Conservation (phyloP, 2,888 invertebrate species). For the Athalia cordata region DNA sequence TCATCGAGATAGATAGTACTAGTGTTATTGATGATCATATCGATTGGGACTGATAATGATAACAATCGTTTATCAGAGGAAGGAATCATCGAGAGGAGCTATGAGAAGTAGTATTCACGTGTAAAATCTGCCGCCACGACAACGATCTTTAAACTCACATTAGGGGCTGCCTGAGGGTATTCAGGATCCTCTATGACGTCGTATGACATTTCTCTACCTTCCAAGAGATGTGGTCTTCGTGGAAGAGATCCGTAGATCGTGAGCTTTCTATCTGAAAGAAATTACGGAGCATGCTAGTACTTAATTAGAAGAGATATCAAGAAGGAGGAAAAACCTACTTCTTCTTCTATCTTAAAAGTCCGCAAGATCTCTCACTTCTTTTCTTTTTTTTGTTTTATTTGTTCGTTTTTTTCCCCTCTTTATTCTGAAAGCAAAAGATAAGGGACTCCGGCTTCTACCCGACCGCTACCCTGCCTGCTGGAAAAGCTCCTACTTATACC, state of each 20-base stretch:
- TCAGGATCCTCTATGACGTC: slow-evolving; percentile 65
- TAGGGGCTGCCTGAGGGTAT: slow-evolving; percentile 67
- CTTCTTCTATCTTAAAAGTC: background rate
- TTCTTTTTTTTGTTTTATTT: no score
- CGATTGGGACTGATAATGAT: no score
- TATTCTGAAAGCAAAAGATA: background rate
- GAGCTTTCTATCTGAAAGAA: slow-evolving; percentile 66
- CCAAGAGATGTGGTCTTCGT: slow-evolving; percentile 65
- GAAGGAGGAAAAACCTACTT: background rate
- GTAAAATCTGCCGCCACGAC: background rate
- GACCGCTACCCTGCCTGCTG: background rate
- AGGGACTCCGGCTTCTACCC: background rate
- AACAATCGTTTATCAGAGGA: no score
- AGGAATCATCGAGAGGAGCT: background rate
- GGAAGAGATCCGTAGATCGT: slow-evolving; percentile 67
- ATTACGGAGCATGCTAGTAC: slow-evolving; percentile 32
- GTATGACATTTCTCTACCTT: slow-evolving; percentile 65
- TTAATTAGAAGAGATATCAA: background rate
- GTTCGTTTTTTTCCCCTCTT: no score
- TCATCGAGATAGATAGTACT: no score
- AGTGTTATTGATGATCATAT: no score
- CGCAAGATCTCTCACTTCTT: no score
- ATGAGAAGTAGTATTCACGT: background rate
- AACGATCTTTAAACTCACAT: slow-evolving; percentile 57
- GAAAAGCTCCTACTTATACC: background rate